Evolutionary conservation across 2,113 vertebrate genomes (phyloP), one percentile per base, ranked within the genome.

Genomic region (Rallus limicola): DNA sequence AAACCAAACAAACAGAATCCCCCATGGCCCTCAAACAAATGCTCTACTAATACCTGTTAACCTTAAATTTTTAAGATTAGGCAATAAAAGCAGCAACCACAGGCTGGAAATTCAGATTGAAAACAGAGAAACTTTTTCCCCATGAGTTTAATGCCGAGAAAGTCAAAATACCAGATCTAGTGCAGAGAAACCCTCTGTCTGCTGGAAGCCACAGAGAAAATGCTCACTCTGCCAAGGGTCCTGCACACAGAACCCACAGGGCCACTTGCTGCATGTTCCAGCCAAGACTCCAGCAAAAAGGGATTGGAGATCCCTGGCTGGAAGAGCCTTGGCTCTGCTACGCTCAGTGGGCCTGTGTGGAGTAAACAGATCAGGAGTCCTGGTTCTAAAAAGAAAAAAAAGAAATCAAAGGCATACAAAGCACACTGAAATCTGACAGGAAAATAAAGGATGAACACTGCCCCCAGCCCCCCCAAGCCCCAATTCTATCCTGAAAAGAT

Each of bases 201-300:
- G 9, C 38, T 33, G 21, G 62, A 10, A 13, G 16, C n/a, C 5
- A 5, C 3, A 19, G 46, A 74, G 34, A 18, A 56, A 34, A 55
- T 0, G 0, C 16, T 79, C 6, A 16, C 16, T 46, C 25, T 2
- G 2, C 4, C 1, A 2, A 67, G n/a, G 63, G 40, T 83, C n/a
- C 34, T 17, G 7, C 20, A 5, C 6, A 5, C 4, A 19, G 33
- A 50, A 74, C 42, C 33, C 0, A 1, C 52, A 34, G 25, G 12
- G 40, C 34, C 1, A 7, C 62, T 34, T 31, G 3, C 28, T 58
- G 36, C 1, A 3, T 4, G 5, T 17, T 26, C 42, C 26, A 25
- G 16, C 12, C 44, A 13, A 10, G 46, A 16, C 31, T 42, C 19
- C 71, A 42, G 20, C 29, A 67, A n/a, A 26, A 62, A 42, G 21